A percentile compares a stretch with the other conserved stretches of the same genome.
These are phyloP conservation scores for Ypsolopha scabrella DNA, from an alignment of 2,888 invertebrate genomes.

Conservation along the genomic window DNA sequence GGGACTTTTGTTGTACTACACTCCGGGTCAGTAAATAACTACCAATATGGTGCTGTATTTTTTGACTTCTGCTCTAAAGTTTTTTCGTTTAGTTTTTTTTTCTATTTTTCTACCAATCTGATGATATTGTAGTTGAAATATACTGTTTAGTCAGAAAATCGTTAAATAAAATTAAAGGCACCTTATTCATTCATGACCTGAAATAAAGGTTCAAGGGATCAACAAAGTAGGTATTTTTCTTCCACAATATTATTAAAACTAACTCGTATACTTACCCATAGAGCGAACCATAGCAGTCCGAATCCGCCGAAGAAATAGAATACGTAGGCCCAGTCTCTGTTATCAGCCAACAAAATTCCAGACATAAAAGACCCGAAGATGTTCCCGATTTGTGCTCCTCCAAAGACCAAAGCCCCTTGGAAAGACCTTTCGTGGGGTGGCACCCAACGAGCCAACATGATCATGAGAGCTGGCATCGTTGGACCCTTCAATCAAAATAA, in stretches of 20 bases:
- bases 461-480: conserved; percentile 78
- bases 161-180: too few species aligned
- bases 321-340: conserved; percentile 66
- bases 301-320: conserved; percentile 72
- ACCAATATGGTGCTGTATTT: background rate
- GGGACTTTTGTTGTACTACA: background rate
- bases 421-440: conserved; percentile 69
- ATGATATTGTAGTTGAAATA: too few species aligned
- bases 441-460: conserved; percentile 72
- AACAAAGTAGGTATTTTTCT: too few species aligned
- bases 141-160: too few species aligned
- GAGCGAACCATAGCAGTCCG: conserved; percentile 64
- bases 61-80: background rate
- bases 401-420: conserved; percentile 71
- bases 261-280: conserved; percentile 47
- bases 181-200: too few species aligned
- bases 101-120: too few species aligned
- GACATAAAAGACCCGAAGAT: conserved; percentile 67
- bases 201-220: too few species aligned
- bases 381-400: conserved; percentile 70
- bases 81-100: background rate
- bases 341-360: conserved; percentile 55
- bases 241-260: background rate
- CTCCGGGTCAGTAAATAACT: background rate
- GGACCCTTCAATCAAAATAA: conserved; percentile 67